Conservation (phyloP, 1,140 invertebrate species). For the Sesamia nonagrioides region DNA sequence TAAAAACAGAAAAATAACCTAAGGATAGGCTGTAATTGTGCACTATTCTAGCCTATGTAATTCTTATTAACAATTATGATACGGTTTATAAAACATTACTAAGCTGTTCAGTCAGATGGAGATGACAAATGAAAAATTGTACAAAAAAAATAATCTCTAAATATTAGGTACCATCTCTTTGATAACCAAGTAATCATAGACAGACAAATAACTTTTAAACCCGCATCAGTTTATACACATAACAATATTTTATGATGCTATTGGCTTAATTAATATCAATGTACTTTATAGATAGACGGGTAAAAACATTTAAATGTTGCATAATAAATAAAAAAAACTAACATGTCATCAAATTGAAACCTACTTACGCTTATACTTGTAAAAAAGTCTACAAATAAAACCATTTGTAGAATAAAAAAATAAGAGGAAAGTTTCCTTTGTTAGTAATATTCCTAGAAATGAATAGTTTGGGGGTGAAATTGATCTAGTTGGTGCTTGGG, state of each 20-base stretch:
- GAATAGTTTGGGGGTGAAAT: slow-evolving; percentile 47
- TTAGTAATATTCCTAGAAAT: slow-evolving; percentile 45
- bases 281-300: slow-evolving; percentile 53
- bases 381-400: slow-evolving; percentile 82
- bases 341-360: slow-evolving; percentile 71
- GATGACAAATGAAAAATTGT: slow-evolving; percentile 39
- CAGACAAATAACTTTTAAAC: slow-evolving; percentile 50
- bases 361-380: slow-evolving; percentile 79
- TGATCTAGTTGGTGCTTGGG: slow-evolving; percentile 88
- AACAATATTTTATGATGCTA: slow-evolving; percentile 36
- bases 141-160: slow-evolving; percentile 52
- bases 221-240: slow-evolving; percentile 47
- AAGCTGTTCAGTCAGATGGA: neutral
- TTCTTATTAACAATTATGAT: neutral
- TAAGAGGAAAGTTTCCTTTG: slow-evolving; percentile 79
- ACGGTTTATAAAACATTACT: slow-evolving; percentile 1
- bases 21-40: neutral
- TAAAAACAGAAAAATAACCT: slow-evolving; percentile 21
- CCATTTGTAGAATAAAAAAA: slow-evolving; percentile 86
- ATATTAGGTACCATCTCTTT: slow-evolving; percentile 28
- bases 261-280: slow-evolving; percentile 52
- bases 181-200: slow-evolving; percentile 24
- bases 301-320: slow-evolving; percentile 51
- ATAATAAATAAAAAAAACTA: slow-evolving; percentile 67
- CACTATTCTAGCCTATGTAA: slow-evolving; percentile 13